Conservation (phyloP, 1,140 invertebrate species). For the Xylocopa sonorina region DNA sequence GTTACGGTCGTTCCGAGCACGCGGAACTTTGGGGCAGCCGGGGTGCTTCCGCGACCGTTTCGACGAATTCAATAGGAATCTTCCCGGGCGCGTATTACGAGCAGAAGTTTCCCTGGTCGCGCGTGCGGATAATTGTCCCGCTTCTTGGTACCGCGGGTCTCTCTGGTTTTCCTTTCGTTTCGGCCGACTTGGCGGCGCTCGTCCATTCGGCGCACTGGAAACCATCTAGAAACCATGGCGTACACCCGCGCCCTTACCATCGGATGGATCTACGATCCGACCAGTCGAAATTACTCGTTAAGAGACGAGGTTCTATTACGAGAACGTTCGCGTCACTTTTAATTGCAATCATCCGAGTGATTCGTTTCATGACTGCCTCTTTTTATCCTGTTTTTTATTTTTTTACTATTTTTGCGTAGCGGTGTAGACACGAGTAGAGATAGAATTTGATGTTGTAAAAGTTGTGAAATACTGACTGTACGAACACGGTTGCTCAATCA, state of each 20-base stretch:
- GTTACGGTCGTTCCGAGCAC: conserved; percentile 38
- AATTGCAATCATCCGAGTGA: too few relatives aligned
- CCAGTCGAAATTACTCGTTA: too few relatives aligned
- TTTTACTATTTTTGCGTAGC: too few relatives aligned
- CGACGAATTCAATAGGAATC: conserved; percentile 25
- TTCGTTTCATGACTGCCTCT: too few relatives aligned
- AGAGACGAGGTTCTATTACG: too few relatives aligned
- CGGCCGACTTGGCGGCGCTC: neutral
- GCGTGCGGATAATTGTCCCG: conserved; percentile 32
- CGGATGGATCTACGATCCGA: too few relatives aligned
- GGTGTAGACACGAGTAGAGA: too few relatives aligned
- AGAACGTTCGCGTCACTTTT: too few relatives aligned
- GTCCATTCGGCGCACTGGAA: neutral
- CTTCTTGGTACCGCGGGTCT: neutral
- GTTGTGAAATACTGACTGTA: too few relatives aligned
- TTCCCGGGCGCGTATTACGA: conserved; percentile 21
- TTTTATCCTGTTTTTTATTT: too few relatives aligned
- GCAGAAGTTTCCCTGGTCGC: conserved; percentile 21
- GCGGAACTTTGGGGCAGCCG: neutral
- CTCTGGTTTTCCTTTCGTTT: conserved; percentile 4
- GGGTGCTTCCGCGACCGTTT: neutral
- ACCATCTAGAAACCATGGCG: neutral
- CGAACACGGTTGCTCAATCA: too few relatives aligned
- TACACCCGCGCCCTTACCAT: conserved; percentile 43
- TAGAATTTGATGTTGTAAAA: too few relatives aligned